phyloP scores from a whole-genome alignment of 2,888 invertebrate species.

The Lagria hirta region DNA sequence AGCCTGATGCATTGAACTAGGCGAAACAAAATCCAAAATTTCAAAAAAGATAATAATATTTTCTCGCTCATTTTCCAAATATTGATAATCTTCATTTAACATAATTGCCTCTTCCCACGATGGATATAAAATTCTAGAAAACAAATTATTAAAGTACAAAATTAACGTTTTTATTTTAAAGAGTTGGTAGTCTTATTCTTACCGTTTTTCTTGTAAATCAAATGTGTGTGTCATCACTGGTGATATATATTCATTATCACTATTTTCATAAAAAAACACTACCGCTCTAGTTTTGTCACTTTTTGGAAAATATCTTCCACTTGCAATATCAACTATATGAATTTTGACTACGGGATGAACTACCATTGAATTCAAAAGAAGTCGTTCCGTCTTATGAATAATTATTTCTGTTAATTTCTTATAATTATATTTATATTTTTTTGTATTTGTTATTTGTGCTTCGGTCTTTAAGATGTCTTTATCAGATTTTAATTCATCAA shows the following conservation, averaged over 20 bases:
- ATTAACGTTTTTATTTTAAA: too few relatives aligned
- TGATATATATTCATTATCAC: slow-evolving; percentile 54
- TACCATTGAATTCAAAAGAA: slow-evolving; percentile 61
- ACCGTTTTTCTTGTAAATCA: slow-evolving; percentile 61
- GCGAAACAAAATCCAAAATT: slow-evolving; percentile 50
- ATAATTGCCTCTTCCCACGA: slow-evolving; percentile 68
- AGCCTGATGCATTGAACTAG: slow-evolving; percentile 7
- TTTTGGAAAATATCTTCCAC: slow-evolving; percentile 58
- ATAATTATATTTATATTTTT: slow-evolving; percentile 30
- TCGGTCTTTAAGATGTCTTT: slow-evolving; percentile 11
- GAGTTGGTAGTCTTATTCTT: too few relatives aligned
- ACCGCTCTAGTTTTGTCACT: slow-evolving; percentile 55
- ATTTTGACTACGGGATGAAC: slow-evolving; percentile 66
- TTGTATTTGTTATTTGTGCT: background rate
- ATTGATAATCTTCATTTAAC: slow-evolving; percentile 60
- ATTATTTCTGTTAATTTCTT: slow-evolving; percentile 56
- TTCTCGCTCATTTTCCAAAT: slow-evolving; percentile 45
- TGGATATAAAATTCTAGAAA: slow-evolving; percentile 50
- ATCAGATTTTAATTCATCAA: background rate
- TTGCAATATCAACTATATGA: slow-evolving; percentile 60
- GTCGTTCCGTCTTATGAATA: slow-evolving; percentile 61
- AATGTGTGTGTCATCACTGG: slow-evolving; percentile 64
- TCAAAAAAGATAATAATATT: slow-evolving; percentile 54
- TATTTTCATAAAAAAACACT: slow-evolving; percentile 55
- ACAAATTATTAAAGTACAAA: slow-evolving; percentile 4